Evolutionary conservation across 2,888 invertebrate genomes (phyloP).

Genomic region (Machimus atricapillus): DNA sequence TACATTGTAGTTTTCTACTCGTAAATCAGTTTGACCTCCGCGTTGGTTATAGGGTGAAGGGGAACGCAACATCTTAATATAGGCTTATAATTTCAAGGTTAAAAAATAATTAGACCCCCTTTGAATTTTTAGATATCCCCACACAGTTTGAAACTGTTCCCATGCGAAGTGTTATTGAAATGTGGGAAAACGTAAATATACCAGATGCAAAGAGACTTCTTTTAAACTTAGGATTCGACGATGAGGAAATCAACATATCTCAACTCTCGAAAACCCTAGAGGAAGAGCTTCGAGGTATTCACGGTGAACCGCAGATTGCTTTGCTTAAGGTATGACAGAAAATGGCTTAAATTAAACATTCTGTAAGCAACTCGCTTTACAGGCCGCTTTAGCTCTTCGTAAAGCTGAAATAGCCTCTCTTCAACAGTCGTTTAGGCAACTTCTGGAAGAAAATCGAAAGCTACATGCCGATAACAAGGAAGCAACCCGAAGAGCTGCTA

Average conservation of each 20-base stretch:
- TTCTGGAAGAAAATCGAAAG: slow-evolving; percentile 80
- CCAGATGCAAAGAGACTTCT: slow-evolving; percentile 70
- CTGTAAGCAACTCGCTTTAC: slow-evolving; percentile 47
- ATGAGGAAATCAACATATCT: slow-evolving; percentile 66
- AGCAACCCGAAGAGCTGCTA: slow-evolving; percentile 80
- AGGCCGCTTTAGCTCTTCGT: slow-evolving; percentile 72
- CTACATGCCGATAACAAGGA: slow-evolving; percentile 79
- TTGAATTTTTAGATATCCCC: slow-evolving; percentile 52
- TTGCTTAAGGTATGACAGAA: slow-evolving; percentile 52
- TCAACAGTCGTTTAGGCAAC: slow-evolving; percentile 70
- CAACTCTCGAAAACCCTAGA: slow-evolving; percentile 74
- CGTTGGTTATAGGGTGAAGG: background rate
- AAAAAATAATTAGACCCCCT: background rate
- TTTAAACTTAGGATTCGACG: slow-evolving; percentile 72
- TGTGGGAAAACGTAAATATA: slow-evolving; percentile 77
- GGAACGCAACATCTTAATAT: background rate
- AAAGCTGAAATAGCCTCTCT: slow-evolving; percentile 72
- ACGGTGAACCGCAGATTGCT: slow-evolving; percentile 57
- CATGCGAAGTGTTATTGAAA: slow-evolving; percentile 69
- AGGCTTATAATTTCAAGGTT: background rate
- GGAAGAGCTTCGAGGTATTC: slow-evolving; percentile 67
- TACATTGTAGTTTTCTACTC: background rate
- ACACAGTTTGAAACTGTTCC: slow-evolving; percentile 58
- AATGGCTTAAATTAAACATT: background rate
- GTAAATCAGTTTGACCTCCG: background rate